A percentile compares a stretch with the other conserved stretches of the same genome.
phyloP scores from a whole-genome alignment of 1,140 invertebrate species.

The Drosophila navojoa region DNA sequence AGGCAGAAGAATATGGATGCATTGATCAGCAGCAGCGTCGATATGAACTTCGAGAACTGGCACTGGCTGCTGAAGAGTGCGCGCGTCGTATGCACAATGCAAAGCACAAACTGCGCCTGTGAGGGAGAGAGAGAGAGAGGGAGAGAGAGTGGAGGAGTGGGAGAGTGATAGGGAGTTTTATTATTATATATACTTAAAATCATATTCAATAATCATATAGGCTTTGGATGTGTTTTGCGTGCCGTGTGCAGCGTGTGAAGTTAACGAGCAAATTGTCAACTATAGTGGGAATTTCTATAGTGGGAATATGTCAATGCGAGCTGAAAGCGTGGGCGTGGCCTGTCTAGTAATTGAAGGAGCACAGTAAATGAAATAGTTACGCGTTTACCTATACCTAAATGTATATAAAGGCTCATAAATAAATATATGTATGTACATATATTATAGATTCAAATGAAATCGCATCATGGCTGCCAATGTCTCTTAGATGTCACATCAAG shows the following conservation, averaged over 20 bases:
- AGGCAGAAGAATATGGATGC: slow-evolving; percentile 95
- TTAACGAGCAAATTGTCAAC: neutral
- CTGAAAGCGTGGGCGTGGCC: neutral
- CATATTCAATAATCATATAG: slow-evolving; percentile 1
- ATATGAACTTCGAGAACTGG: slow-evolving; percentile 90
- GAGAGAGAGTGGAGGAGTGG: neutral
- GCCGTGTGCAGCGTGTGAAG: neutral
- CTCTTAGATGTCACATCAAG: too few species aligned
- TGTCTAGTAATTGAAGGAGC: neutral
- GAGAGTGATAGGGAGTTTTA: slow-evolving; percentile 57
- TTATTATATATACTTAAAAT: slow-evolving; percentile 6
- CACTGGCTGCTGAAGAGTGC: slow-evolving; percentile 89
- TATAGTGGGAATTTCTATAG: slow-evolving; percentile 26
- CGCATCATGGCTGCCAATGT: too few species aligned
- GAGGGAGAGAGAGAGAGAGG: neutral
- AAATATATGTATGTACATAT: too few species aligned
- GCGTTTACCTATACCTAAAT: too few species aligned
- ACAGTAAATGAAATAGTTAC: neutral
- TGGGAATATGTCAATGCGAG: slow-evolving; percentile 17
- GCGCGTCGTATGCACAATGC: slow-evolving; percentile 90
- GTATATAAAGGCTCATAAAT: too few species aligned
- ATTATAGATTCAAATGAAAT: too few species aligned
- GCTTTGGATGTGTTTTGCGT: neutral
- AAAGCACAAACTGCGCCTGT: slow-evolving; percentile 91
- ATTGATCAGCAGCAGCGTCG: slow-evolving; percentile 91